Conservation (phyloP, 2,888 invertebrate genomes). For the Gryllus longicercus region DNA sequence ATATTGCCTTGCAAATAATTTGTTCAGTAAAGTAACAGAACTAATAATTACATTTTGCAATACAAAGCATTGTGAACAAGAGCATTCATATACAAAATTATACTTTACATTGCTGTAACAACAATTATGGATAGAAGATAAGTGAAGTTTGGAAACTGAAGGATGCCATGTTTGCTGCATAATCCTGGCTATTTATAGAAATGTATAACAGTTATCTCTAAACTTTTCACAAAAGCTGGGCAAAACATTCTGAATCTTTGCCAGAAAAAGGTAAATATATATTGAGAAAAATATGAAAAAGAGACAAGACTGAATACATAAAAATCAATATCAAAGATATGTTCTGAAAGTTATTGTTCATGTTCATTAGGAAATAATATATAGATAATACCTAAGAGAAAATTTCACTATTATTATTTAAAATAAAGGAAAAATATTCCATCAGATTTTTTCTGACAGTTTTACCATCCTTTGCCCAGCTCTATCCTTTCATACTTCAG, state of each 20-base stretch:
- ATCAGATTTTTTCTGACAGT: too few species aligned
- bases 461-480: not conserved
- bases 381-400: too few species aligned
- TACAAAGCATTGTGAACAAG: constrained; percentile 6
- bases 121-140: not conserved
- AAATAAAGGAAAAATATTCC: too few species aligned
- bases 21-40: too few species aligned
- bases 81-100: constrained; percentile 9
- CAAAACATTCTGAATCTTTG: not conserved
- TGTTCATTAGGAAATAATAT: too few species aligned
- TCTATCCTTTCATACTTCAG: not conserved
- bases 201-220: not conserved
- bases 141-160: not conserved
- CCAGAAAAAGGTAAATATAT: not conserved
- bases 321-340: too few species aligned
- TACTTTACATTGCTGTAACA: not conserved
- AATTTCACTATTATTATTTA: too few species aligned
- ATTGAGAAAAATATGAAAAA: too few species aligned
- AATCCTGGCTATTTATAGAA: constrained; percentile 17
- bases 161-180: not conserved
- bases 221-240: not conserved
- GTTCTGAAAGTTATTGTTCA: too few species aligned
- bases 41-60: not conserved
- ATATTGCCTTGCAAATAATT: too few species aligned
- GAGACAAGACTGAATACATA: too few species aligned